Percentiles rank a stretch among this genome's conserved stretches.
phyloP scores from a whole-genome alignment of 2,797 vertebrate genomes.

The Dipus sagitta region DNA sequence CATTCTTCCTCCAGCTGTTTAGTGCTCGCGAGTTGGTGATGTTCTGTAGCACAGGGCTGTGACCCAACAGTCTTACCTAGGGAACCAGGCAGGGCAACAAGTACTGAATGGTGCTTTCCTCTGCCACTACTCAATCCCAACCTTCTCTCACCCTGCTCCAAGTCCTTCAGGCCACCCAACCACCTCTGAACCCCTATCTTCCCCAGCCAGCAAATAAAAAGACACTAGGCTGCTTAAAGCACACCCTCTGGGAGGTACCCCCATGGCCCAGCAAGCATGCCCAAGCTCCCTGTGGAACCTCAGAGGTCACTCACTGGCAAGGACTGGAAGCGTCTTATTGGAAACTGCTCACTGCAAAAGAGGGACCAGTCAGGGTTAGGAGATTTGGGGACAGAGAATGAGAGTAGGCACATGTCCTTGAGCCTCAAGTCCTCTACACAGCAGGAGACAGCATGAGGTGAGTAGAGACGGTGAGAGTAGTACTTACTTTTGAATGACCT shows the following conservation, averaged over 20 bases:
- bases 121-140: background rate
- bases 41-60: slow-evolving; percentile 90
- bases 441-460: background rate
- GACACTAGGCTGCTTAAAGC: background rate
- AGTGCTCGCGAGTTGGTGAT: slow-evolving; percentile 77
- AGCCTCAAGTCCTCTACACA: background rate
- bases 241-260: background rate
- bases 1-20: background rate
- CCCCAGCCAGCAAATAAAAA: background rate
- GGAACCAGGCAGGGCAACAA: slow-evolving; percentile 10
- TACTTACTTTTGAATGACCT: slow-evolving; percentile 89
- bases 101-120: background rate
- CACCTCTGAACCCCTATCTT: background rate
- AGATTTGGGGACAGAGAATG: background rate
- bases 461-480: background rate
- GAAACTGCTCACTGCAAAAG: slow-evolving; percentile 85
- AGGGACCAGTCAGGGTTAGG: background rate
- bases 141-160: background rate
- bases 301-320: slow-evolving; percentile 90
- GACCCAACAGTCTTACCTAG: slow-evolving; percentile 89
- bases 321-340: slow-evolving; percentile 91
- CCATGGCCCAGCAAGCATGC: background rate
- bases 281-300: background rate
- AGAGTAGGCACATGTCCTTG: background rate
- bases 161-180: background rate